Conservation (phyloP, 2,888 invertebrate genomes). For the Laothoe populi region DNA sequence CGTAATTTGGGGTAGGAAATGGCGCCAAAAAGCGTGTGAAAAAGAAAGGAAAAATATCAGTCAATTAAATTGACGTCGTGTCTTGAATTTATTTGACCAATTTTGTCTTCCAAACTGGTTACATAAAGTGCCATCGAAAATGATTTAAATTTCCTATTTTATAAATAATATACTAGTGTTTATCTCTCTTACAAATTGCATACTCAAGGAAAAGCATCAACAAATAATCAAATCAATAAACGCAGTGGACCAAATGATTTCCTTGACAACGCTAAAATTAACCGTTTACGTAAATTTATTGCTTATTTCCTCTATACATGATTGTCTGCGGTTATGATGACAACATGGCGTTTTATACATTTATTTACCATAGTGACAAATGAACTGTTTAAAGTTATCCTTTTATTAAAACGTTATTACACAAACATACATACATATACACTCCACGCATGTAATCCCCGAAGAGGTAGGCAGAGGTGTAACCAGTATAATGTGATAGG, state of each 20-base stretch:
- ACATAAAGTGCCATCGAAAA: too few species aligned
- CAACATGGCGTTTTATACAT: background rate
- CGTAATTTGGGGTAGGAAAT: slow-evolving; percentile 42
- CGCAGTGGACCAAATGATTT: background rate
- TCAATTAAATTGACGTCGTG: background rate
- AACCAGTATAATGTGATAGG: too few species aligned
- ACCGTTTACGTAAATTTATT: slow-evolving; percentile 4
- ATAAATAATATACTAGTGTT: too few species aligned
- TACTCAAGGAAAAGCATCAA: background rate
- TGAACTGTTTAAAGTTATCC: background rate
- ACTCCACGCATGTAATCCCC: too few species aligned
- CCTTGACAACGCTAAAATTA: slow-evolving; percentile 11
- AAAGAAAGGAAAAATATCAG: background rate
- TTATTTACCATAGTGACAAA: background rate
- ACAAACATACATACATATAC: too few species aligned
- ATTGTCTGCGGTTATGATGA: background rate
- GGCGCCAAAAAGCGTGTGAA: slow-evolving; percentile 39
- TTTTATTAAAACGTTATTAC: too few species aligned
- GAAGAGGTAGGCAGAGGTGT: too few species aligned
- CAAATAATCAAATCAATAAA: background rate
- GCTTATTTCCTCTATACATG: background rate
- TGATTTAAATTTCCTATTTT: too few species aligned
- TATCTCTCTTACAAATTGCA: too few species aligned
- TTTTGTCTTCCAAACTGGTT: too few species aligned
- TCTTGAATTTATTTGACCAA: too few species aligned